A percentile compares a stretch with the other conserved stretches of the same genome.
These are phyloP conservation scores for Tetrapedia diversipes DNA, from an alignment of 2,888 invertebrate species.

Conservation along the genomic window DNA sequence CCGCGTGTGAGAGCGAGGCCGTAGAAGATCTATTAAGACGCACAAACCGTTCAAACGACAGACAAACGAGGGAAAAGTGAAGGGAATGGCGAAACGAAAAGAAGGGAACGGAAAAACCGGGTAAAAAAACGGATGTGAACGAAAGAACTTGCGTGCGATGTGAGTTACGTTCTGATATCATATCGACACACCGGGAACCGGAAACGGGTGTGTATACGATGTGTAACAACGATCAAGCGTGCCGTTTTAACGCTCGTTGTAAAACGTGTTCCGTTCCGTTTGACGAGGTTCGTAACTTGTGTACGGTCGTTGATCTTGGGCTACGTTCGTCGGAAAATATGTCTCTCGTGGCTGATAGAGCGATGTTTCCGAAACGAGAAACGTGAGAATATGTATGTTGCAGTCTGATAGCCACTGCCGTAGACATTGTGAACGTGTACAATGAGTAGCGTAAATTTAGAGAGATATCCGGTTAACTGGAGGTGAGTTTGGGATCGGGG, in stretches of 20 bases:
- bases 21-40: constrained; percentile 67
- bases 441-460: constrained; percentile 26
- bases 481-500: constrained; percentile 1
- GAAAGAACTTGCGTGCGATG: background rate
- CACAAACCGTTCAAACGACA: constrained; percentile 61
- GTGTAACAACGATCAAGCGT: constrained; percentile 36
- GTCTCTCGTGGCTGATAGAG: constrained; percentile 61
- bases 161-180: background rate
- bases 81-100: background rate
- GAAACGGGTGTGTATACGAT: constrained; percentile 22
- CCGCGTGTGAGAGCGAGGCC: constrained; percentile 71
- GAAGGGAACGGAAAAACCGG: background rate
- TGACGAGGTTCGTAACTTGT: constrained; percentile 27
- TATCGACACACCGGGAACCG: constrained; percentile 9
- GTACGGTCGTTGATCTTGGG: constrained; percentile 42
- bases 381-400: constrained; percentile 8
- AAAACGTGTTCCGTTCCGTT: constrained; percentile 33
- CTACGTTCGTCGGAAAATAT: constrained; percentile 68
- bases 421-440: constrained; percentile 22
- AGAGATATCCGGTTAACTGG: constrained; percentile 2
- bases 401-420: constrained; percentile 46
- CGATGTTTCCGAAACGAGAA: constrained; percentile 24
- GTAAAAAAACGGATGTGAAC: background rate
- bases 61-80: constrained; percentile 14
- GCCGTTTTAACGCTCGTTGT: constrained; percentile 34